These are phyloP conservation scores for Oreortyx pictus DNA, from an alignment of 2,797 vertebrate genomes.

Conservation along the genomic window DNA sequence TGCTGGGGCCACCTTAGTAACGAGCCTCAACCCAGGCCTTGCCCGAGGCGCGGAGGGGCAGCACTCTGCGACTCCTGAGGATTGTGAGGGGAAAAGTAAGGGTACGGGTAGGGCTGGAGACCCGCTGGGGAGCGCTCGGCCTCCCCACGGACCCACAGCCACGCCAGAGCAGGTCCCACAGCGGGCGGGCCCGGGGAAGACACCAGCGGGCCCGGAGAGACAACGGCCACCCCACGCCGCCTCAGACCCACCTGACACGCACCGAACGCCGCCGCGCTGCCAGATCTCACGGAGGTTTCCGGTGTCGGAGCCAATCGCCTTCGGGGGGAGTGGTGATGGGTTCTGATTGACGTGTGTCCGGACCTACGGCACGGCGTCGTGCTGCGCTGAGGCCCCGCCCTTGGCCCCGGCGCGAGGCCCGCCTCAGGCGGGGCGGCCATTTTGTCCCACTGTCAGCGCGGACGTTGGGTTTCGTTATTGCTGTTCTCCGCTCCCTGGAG, in stretches of 20 bases:
- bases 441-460: background rate
- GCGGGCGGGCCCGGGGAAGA: too few species aligned
- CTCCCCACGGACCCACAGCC: background rate
- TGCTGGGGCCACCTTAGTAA: rapidly evolving
- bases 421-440: background rate
- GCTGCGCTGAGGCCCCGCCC: background rate
- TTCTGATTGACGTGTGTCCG: background rate
- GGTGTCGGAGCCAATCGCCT: background rate
- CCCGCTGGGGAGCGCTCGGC: background rate
- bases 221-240: background rate
- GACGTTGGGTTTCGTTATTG: rapidly evolving
- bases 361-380: background rate
- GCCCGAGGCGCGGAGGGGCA: too few species aligned
- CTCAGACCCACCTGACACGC: background rate
- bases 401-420: background rate
- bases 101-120: rapidly evolving
- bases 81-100: rapidly evolving
- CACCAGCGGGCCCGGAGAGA: too few species aligned
- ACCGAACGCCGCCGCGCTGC: rapidly evolving
- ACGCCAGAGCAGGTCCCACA: background rate
- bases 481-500: too few species aligned
- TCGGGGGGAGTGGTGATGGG: rapidly evolving
- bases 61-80: rapidly evolving
- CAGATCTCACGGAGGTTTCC: background rate
- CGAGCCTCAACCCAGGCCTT: rapidly evolving